A percentile compares a stretch with the other conserved stretches of the same genome.
Evolutionary conservation across 2,113 vertebrate genomes (phyloP).

Genomic region (Nesoenas mayeri): DNA sequence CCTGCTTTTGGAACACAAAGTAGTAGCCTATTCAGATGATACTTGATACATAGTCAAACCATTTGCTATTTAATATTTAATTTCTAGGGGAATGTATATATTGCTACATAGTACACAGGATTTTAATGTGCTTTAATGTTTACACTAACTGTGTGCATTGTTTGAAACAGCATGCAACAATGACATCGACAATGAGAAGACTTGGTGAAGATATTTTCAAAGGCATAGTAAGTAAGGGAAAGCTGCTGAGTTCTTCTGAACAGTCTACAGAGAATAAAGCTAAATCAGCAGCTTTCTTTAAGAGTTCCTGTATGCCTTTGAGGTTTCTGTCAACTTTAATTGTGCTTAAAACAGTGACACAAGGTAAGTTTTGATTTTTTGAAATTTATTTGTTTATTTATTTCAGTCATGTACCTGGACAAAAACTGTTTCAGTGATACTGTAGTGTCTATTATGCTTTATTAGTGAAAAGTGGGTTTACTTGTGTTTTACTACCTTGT

Average conservation of each 20-base stretch:
- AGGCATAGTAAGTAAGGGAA: conserved; percentile 64
- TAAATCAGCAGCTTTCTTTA: conserved; percentile 77
- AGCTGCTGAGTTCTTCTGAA: conserved; percentile 29
- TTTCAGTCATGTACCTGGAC: neutral
- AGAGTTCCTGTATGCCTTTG: conserved; percentile 79
- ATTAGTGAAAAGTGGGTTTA: neutral
- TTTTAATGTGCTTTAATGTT: neutral
- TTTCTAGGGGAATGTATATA: neutral
- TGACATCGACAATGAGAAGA: conserved; percentile 83
- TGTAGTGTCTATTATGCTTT: neutral
- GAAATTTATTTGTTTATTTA: neutral
- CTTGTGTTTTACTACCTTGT: neutral
- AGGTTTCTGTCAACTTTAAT: conserved; percentile 85
- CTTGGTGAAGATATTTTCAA: conserved; percentile 85
- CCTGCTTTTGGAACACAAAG: neutral
- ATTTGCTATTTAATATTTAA: neutral
- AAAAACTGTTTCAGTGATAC: neutral
- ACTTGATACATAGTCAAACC: neutral
- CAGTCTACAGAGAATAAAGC: conserved; percentile 48
- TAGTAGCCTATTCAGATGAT: neutral
- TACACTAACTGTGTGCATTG: neutral
- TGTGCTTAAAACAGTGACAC: conserved; percentile 85
- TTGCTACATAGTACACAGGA: neutral
- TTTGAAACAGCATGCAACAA: conserved; percentile 71
- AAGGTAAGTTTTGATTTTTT: conserved; percentile 76